Evolutionary conservation across 1,140 invertebrate species (phyloP).

Genomic region (Cyclina sinensis): DNA sequence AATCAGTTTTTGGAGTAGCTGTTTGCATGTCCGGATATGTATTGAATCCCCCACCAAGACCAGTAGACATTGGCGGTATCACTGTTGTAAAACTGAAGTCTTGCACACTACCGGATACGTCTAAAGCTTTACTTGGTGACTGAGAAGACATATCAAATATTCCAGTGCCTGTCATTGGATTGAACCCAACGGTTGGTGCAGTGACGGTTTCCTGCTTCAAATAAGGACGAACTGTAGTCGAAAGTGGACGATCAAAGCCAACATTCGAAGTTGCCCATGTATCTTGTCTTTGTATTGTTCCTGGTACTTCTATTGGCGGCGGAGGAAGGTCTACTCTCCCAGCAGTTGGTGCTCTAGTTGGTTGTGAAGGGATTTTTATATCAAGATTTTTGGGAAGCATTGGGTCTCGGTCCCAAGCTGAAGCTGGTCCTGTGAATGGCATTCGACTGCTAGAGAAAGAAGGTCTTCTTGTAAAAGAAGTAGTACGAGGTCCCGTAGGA

Average conservation of each 20-base stretch:
- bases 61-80: background rate
- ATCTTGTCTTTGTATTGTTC: background rate
- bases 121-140: background rate
- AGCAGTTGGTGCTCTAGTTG: background rate
- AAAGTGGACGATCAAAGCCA: background rate
- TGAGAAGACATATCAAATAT: background rate
- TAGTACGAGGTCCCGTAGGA: background rate
- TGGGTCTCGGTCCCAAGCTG: constrained; percentile 35
- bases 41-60: background rate
- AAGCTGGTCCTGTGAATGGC: constrained; percentile 53
- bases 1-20: too few relatives aligned
- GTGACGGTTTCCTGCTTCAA: constrained; percentile 1
- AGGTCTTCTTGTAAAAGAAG: background rate
- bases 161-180: background rate
- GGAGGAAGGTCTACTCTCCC: constrained; percentile 37
- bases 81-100: background rate
- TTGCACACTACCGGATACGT: too few relatives aligned
- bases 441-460: background rate
- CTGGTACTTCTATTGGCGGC: constrained; percentile 16
- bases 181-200: background rate
- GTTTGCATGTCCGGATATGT: background rate
- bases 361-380: background rate
- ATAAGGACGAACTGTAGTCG: background rate
- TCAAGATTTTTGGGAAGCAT: constrained; percentile 1
- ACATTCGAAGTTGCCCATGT: background rate